Evolutionary conservation across 2,113 vertebrate genomes (phyloP), one percentile per base, ranked within the genome.

Genomic region (Nerophis ophidion): DNA sequence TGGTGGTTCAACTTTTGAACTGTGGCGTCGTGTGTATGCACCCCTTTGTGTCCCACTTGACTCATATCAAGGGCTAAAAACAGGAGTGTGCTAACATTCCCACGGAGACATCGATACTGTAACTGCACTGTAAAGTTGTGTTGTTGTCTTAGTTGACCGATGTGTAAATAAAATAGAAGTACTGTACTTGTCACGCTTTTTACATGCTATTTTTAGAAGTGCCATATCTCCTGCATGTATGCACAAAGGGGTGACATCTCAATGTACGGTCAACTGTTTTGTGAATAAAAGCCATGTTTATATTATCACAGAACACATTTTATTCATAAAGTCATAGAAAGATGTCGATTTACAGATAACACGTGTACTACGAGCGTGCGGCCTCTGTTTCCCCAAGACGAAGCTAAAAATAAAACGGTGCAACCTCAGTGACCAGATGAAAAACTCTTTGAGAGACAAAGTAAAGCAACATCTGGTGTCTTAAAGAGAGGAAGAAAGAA

Each of bases 281-380:
- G 80, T 88, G 82, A 88, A 89, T 89, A 88, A 90, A 90, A 81
- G 56, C 65, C 49, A 81, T 79, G 72, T 87, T 85, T 87, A 75
- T 86, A 85, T 84, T 81, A 79, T 78, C 76, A 80, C 57, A 76
- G 3, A 45, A 44, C 16, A 9, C 12, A 65, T 17, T 75, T 72
- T 75, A 68, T 78, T 71, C 8, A 8, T 55, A 3, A 44, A 55
- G 9, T 47, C 15, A 38, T 19, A 0, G 12, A 1, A 33, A 2
- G 1, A 33, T n/a, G 42, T n/a, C 15, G 26, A 47, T 61, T 64
- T 42, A 57, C 50, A 71, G 33, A 45, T 17, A 2, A 34, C 17
- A 57, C 8, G 12, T 1, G 26, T 14, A 38, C 51, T 15, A 36
- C 51, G 8, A 36, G 51, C 51, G 15, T n/a, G 51, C 13, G 4